These are phyloP conservation scores for Heliconius hermathena DNA, from an alignment of 1,140 invertebrate genomes.

Conservation along the genomic window DNA sequence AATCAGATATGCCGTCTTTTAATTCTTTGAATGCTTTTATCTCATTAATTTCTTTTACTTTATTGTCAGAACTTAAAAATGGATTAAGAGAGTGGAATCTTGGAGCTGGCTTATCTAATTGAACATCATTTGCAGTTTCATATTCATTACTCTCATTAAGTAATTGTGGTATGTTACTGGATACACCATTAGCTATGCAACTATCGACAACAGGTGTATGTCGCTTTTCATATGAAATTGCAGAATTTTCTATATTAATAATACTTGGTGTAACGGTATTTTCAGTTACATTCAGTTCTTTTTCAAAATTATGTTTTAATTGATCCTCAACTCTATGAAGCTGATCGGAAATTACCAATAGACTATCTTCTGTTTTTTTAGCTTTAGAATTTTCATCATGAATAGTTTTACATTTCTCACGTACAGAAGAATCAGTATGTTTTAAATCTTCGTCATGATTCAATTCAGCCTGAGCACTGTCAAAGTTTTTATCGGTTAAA, in stretches of 20 bases:
- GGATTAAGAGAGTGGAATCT: conserved; percentile 65
- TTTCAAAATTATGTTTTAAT: conserved; percentile 75
- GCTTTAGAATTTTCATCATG: conserved; percentile 52
- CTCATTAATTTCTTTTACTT: conserved; percentile 75
- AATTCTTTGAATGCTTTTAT: conserved; percentile 80
- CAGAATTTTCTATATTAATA: conserved; percentile 51
- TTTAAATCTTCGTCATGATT: conserved; percentile 49
- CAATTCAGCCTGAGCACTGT: conserved; percentile 42
- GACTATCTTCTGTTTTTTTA: conserved; percentile 78
- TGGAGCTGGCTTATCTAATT: conserved; percentile 34
- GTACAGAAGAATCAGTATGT: conserved; percentile 36
- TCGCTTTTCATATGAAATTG: conserved; percentile 47
- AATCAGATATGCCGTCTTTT: conserved; percentile 78
- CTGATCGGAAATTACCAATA: conserved; percentile 77
- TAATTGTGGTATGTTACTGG: conserved; percentile 54
- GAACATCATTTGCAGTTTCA: conserved; percentile 41
- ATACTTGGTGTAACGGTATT: conserved; percentile 57
- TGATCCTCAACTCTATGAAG: conserved; percentile 78
- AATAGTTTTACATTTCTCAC: conserved; percentile 23
- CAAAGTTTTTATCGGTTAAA: conserved; percentile 58
- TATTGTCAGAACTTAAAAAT: conserved; percentile 65
- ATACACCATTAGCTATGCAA: conserved; percentile 15
- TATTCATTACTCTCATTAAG: conserved; percentile 53
- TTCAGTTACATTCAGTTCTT: conserved; percentile 67
- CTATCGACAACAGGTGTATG: background rate